Evolutionary conservation across 2,113 vertebrate genomes (phyloP), one percentile per base, ranked within the genome.

Genomic region (Chitala chitala): DNA sequence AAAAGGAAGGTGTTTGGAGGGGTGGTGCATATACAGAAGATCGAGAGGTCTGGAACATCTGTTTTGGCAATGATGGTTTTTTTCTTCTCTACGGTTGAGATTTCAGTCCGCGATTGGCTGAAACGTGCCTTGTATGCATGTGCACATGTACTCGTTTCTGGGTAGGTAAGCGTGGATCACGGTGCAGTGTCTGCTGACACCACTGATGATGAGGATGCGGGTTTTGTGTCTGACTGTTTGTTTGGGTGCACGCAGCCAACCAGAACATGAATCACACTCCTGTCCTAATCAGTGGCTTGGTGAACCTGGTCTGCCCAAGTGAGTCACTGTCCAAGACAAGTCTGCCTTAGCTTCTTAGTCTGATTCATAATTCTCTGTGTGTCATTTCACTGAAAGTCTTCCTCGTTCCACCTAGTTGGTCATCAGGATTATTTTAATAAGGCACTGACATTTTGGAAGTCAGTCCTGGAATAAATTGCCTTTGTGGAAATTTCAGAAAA

Each of bases 351-450:
- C 15, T 26, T 12, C 26, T 12, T 15, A 0, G 8, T 29, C 9
- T 68, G 42, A 68, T 68, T 68, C 64, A 68, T 44, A 22, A 1
- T 8, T 68, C 22, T n/a, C n/a, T n/a, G n/a, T n/a, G n/a, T n/a
- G n/a, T n/a, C n/a, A n/a, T n/a, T n/a, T n/a, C n/a, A n/a, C n/a
- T n/a, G n/a, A n/a, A n/a, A n/a, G n/a, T n/a, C n/a, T n/a, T n/a
- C n/a, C n/a, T n/a, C n/a, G n/a, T n/a, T n/a, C n/a, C n/a, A n/a
- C n/a, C n/a, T n/a, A n/a, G n/a, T n/a, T n/a, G n/a, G n/a, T n/a
- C n/a, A n/a, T n/a, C n/a, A n/a, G n/a, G n/a, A n/a, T n/a, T n/a
- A n/a, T n/a, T n/a, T n/a, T n/a, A n/a, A n/a, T n/a, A n/a, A n/a
- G n/a, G n/a, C n/a, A n/a, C n/a, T n/a, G n/a, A n/a, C n/a, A n/a